phyloP scores from a whole-genome alignment of 2,888 invertebrate species.

The Clunio marinus region DNA sequence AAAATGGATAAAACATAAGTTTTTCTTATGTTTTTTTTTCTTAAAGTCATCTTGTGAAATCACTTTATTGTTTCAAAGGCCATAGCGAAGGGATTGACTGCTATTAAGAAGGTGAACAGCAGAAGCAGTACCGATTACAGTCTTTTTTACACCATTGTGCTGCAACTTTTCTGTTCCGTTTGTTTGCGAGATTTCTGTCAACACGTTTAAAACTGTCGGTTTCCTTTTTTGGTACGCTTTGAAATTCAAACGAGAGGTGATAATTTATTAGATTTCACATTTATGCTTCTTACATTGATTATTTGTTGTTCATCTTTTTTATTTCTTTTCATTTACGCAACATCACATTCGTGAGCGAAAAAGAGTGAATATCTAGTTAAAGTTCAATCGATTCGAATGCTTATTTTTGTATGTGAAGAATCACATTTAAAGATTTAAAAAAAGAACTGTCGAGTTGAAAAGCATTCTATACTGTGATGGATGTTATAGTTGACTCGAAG shows the following conservation, averaged over 20 bases:
- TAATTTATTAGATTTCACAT: constrained; percentile 38
- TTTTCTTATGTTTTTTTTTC: constrained; percentile 1
- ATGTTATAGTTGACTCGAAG: too few relatives aligned
- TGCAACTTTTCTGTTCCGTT: too few relatives aligned
- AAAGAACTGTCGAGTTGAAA: too few relatives aligned
- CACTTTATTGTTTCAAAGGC: constrained; percentile 33
- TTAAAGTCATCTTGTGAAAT: constrained; percentile 5
- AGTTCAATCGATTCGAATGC: too few relatives aligned
- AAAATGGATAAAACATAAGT: constrained; percentile 13
- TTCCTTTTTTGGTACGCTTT: constrained; percentile 38
- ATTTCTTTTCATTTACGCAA: neutral
- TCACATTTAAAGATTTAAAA: too few relatives aligned
- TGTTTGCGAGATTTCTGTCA: constrained; percentile 12
- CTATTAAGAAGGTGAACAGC: too few relatives aligned
- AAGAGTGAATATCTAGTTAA: too few relatives aligned
- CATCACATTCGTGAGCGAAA: neutral
- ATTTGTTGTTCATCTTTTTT: constrained; percentile 11
- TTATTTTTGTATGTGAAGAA: too few relatives aligned
- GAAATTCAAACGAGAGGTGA: constrained; percentile 39
- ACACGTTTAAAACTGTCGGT: constrained; percentile 8
- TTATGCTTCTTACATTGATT: constrained; percentile 17
- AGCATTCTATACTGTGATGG: too few relatives aligned
- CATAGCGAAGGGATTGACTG: too few relatives aligned
- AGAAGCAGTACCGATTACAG: too few relatives aligned
- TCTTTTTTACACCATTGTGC: neutral